These are phyloP conservation scores for Champsocephalus esox DNA, from an alignment of 2,797 vertebrate genomes.

Conservation along the genomic window DNA sequence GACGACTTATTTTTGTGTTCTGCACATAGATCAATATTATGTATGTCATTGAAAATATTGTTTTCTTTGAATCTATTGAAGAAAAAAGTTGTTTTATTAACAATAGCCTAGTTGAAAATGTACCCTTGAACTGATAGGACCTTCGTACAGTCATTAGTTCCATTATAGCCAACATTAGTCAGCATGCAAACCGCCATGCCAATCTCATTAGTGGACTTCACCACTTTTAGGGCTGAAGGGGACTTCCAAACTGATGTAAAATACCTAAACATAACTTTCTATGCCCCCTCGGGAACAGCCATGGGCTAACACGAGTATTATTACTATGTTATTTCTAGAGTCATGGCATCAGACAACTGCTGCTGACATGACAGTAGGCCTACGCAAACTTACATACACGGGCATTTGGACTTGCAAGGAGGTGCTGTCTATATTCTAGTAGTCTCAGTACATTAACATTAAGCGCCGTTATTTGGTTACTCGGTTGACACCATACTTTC, in stretches of 20 bases:
- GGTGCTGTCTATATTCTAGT: slow-evolving; percentile 25
- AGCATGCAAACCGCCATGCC: slow-evolving; percentile 35
- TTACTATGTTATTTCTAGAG: slow-evolving; percentile 71
- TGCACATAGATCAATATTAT: not conserved
- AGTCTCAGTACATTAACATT: not conserved
- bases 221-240: slow-evolving; percentile 16
- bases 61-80: not conserved
- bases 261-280: slow-evolving; percentile 62
- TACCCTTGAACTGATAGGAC: slow-evolving; percentile 1
- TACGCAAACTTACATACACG: slow-evolving; percentile 17
- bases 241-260: slow-evolving; percentile 58
- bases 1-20: not conserved
- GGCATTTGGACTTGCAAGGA: slow-evolving; percentile 31
- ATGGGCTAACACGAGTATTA: slow-evolving; percentile 48
- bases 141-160: slow-evolving; percentile 18
- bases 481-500: slow-evolving; percentile 17
- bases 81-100: not conserved
- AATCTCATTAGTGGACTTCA: slow-evolving; percentile 37
- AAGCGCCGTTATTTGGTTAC: not conserved
- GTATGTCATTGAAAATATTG: not conserved
- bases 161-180: slow-evolving; percentile 28
- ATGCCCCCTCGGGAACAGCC: slow-evolving; percentile 27
- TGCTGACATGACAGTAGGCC: slow-evolving; percentile 47
- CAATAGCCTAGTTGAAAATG: not conserved
- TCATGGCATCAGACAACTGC: slow-evolving; percentile 71